phyloP scores from a whole-genome alignment of 2,113 vertebrate genomes.

The Passer montanus region DNA sequence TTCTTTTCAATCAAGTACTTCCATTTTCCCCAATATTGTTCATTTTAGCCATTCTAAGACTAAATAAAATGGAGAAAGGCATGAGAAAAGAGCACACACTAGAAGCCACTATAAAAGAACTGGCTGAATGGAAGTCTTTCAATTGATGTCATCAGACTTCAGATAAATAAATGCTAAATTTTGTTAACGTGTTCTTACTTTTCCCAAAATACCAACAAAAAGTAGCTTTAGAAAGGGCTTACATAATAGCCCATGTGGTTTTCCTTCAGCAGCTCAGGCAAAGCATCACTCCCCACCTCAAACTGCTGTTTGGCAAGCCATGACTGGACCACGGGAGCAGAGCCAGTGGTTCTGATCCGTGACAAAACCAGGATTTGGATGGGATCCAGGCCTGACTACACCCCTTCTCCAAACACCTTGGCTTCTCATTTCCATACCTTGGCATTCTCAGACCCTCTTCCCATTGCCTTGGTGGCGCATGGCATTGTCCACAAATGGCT shows the following conservation, averaged over 20 bases:
- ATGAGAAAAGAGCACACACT: neutral
- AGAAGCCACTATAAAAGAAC: constrained; percentile 30
- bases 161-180: constrained; percentile 48
- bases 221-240: constrained; percentile 54
- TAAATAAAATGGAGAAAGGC: constrained; percentile 21
- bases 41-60: constrained; percentile 33
- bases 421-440: neutral
- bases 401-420: neutral
- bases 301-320: neutral
- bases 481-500: neutral
- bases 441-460: neutral
- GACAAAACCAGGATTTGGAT: rapidly evolving
- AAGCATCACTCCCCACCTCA: neutral
- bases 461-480: rapidly evolving
- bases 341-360: neutral
- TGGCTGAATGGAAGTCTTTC: constrained; percentile 16
- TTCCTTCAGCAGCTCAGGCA: constrained; percentile 25
- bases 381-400: neutral
- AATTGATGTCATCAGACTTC: constrained; percentile 12
- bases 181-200: neutral
- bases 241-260: constrained; percentile 28
- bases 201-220: constrained; percentile 33
- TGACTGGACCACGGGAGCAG: neutral
- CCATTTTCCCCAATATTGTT: constrained; percentile 49
- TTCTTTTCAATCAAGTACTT: constrained; percentile 40